Conservation (phyloP, 92 coral and sea anemone species). For the Nematostella vectensis region DNA sequence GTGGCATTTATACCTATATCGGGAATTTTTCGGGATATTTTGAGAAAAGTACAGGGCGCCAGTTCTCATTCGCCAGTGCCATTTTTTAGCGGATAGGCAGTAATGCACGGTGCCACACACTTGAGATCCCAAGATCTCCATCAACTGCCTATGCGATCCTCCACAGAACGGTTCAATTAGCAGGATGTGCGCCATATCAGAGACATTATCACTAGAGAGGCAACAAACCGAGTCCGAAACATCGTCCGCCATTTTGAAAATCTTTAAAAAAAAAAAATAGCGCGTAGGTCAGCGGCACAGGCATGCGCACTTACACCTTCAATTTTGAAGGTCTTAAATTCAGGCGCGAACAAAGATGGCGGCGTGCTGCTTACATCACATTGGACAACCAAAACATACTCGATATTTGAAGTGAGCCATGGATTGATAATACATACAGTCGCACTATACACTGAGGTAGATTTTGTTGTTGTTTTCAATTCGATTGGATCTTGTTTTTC, state of each 20-base stretch:
- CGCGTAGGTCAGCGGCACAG: background rate
- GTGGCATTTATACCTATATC: slow-evolving; percentile 35
- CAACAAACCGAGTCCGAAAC: too few species aligned
- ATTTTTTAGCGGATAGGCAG: slow-evolving; percentile 82
- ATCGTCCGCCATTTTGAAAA: slow-evolving; percentile 20
- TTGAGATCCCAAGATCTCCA: slow-evolving; percentile 50
- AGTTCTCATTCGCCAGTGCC: slow-evolving; percentile 99
- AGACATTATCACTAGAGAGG: too few species aligned
- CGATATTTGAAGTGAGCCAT: background rate
- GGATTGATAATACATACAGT: too few species aligned
- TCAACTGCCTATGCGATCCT: slow-evolving; percentile 82
- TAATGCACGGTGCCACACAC: slow-evolving; percentile 45
- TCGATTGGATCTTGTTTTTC: too few species aligned
- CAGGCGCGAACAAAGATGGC: slow-evolving; percentile 51
- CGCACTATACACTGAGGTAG: too few species aligned
- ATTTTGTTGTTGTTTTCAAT: too few species aligned
- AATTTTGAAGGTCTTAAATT: slow-evolving; percentile 34
- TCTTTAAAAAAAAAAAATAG: too few species aligned
- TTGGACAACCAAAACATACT: background rate
- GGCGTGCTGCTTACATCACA: background rate
- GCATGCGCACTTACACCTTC: slow-evolving; percentile 40
- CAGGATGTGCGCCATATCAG: slow-evolving; percentile 8
- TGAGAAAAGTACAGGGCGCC: slow-evolving; percentile 78
- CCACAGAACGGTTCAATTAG: slow-evolving; percentile 92
- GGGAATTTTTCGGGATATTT: slow-evolving; percentile 47